These are phyloP conservation scores for Ceramica pisi DNA, from an alignment of 2,888 invertebrate species.

Conservation along the genomic window DNA sequence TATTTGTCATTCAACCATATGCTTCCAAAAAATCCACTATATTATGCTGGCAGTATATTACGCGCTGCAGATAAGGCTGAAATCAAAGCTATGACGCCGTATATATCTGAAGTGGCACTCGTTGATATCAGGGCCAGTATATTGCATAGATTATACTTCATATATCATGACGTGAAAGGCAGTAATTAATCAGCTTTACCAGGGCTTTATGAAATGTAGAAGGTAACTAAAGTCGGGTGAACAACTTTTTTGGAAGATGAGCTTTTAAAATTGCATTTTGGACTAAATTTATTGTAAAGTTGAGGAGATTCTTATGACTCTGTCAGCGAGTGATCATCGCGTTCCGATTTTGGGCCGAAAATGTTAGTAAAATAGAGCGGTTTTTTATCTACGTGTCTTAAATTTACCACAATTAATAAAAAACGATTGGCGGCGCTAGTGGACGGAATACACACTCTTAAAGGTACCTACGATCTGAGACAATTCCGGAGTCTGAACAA, in stretches of 20 bases:
- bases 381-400: no score
- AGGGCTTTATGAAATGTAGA: slow-evolving; percentile 24
- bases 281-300: not conserved
- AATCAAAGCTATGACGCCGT: slow-evolving; percentile 83
- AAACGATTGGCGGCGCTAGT: no score
- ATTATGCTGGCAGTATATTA: slow-evolving; percentile 58
- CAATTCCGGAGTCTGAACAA: not conserved
- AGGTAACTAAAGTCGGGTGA: not conserved
- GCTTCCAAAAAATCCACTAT: slow-evolving; percentile 25
- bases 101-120: slow-evolving; percentile 75
- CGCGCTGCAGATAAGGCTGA: slow-evolving; percentile 61
- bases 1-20: slow-evolving; percentile 24
- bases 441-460: no score
- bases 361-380: no score
- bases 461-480: not conserved
- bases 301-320: not conserved
- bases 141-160: slow-evolving; percentile 63
- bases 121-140: slow-evolving; percentile 65
- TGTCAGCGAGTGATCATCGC: not conserved
- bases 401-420: no score
- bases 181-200: slow-evolving; percentile 65
- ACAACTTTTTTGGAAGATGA: not conserved
- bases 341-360: not conserved
- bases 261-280: not conserved
- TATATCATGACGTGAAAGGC: slow-evolving; percentile 56